These are phyloP conservation scores for Drosophila mauritiana DNA, from an alignment of 1,140 invertebrate species.

Conservation along the genomic window DNA sequence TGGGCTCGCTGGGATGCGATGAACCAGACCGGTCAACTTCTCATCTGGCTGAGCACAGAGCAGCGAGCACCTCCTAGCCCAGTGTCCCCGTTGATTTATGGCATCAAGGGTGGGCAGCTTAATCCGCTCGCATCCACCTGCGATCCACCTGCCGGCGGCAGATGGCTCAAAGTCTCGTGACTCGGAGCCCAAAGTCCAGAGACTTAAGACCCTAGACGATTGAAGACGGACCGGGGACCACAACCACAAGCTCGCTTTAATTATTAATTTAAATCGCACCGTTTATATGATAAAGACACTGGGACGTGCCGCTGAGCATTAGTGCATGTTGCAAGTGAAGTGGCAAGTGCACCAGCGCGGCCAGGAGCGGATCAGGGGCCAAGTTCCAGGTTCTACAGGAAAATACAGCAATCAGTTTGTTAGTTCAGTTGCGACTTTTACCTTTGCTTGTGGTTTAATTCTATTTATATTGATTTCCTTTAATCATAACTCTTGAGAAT, in stretches of 20 bases:
- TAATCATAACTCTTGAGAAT: not conserved
- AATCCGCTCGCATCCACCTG: conserved; percentile 54
- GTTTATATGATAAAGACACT: conserved; percentile 81
- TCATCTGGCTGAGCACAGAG: conserved; percentile 62
- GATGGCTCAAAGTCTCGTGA: conserved; percentile 10
- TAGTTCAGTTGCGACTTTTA: too few species aligned
- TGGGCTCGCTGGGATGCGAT: not conserved
- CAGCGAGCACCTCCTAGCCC: conserved; percentile 45
- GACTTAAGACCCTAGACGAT: conserved; percentile 6
- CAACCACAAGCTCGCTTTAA: conserved; percentile 57
- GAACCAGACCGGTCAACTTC: conserved; percentile 21
- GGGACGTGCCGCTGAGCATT: conserved; percentile 75
- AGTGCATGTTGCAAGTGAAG: conserved; percentile 65
- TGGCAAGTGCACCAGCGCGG: conserved; percentile 20
- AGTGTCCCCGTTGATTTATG: conserved; percentile 75
- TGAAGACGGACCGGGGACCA: not conserved
- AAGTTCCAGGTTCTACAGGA: not conserved
- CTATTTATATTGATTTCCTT: not conserved
- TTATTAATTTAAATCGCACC: conserved; percentile 82
- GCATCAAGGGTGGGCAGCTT: conserved; percentile 43
- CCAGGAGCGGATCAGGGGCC: conserved; percentile 26
- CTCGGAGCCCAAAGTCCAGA: not conserved
- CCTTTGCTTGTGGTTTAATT: too few species aligned
- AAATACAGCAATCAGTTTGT: not conserved
- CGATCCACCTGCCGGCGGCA: conserved; percentile 39